Conservation (phyloP, 2,888 invertebrate genomes). For the Chloromyia formosa region DNA sequence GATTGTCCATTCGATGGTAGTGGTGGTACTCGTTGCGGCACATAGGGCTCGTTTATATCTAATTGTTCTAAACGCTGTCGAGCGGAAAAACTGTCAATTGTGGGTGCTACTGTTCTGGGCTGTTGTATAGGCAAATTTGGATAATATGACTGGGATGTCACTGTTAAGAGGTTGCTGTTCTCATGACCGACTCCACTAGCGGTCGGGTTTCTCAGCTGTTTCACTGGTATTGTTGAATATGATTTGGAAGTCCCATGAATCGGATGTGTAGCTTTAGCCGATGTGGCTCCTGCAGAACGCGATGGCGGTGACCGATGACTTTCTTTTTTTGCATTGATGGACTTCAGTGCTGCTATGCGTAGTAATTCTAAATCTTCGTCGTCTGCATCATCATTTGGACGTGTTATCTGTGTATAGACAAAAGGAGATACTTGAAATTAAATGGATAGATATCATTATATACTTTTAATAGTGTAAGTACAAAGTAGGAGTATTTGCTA, state of each 20-base stretch:
- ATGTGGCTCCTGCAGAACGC: not conserved
- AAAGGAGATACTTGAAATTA: no score
- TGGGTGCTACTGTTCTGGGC: not conserved
- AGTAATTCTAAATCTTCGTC: conserved; percentile 52
- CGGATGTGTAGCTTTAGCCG: not conserved
- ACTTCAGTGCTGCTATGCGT: conserved; percentile 51
- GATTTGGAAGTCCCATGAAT: not conserved
- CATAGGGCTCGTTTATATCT: conserved; percentile 50
- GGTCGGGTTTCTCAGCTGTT: not conserved
- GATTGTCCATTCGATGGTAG: conserved; percentile 11
- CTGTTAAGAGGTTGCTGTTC: not conserved
- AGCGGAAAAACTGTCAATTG: conserved; percentile 15
- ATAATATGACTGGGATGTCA: conserved; percentile 23
- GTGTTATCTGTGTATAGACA: conserved; percentile 1
- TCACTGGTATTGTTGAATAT: conserved; percentile 28
- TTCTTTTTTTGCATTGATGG: conserved; percentile 50
- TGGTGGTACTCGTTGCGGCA: conserved; percentile 49
- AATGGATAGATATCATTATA: no score
- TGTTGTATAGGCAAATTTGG: not conserved
- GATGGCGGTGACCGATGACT: conserved; percentile 36
- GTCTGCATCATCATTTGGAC: conserved; percentile 50
- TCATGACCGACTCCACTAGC: not conserved
- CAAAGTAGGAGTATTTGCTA: no score
- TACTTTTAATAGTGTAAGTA: no score
- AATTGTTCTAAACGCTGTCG: conserved; percentile 43